phyloP scores from a whole-genome alignment of 2,113 vertebrate species.

The Thalassoma bifasciatum region DNA sequence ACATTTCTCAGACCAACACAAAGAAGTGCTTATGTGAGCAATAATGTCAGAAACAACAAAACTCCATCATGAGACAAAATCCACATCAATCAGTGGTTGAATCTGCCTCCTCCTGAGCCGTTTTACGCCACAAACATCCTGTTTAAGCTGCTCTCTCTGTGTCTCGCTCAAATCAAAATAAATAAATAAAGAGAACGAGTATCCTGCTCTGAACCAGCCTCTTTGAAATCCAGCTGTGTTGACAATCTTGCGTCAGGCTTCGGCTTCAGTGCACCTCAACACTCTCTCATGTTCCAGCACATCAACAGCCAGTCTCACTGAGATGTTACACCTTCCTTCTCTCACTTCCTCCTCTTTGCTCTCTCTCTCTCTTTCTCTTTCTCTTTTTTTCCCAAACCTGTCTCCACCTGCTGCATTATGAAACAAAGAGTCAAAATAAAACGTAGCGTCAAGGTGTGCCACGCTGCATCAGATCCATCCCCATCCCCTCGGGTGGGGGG shows the following conservation, averaged over 20 bases:
- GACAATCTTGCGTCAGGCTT: constrained; percentile 63
- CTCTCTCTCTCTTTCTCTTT: too few species aligned
- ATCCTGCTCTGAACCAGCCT: constrained; percentile 15
- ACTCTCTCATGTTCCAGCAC: constrained; percentile 50
- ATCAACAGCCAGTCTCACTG: constrained; percentile 41
- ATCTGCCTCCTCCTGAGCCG: neutral
- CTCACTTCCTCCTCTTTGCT: neutral
- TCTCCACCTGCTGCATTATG: constrained; percentile 37
- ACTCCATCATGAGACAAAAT: neutral
- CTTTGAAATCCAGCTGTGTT: constrained; percentile 68
- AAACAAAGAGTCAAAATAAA: constrained; percentile 42
- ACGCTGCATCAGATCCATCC: constrained; percentile 43
- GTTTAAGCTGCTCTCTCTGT: neutral
- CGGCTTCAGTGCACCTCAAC: constrained; percentile 42
- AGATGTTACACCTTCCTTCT: constrained; percentile 35
- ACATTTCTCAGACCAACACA: too few species aligned
- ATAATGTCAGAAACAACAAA: neutral
- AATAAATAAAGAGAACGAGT: neutral
- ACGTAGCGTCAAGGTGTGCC: constrained; percentile 39
- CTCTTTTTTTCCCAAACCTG: neutral
- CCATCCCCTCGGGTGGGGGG: neutral
- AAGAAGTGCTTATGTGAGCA: neutral
- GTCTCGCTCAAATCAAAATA: neutral
- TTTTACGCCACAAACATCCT: constrained; percentile 2
- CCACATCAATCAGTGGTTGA: neutral